Base-by-base conservation (phyloP, 2,797 vertebrate species). In the Fundulus diaphanus region DNA sequence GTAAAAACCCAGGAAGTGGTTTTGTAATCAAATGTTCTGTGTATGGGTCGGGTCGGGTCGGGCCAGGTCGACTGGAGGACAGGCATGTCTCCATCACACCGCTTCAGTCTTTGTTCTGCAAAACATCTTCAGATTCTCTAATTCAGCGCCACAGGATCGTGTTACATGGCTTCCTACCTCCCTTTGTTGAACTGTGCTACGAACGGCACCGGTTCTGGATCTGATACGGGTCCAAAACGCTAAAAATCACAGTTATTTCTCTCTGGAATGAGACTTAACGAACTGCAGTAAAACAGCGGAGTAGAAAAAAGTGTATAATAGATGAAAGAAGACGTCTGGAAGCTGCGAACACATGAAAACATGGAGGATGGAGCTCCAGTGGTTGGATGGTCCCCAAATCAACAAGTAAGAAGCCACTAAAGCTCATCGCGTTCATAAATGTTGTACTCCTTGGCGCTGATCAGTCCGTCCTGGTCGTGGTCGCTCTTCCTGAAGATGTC, bases 401-500 rank as follows among this genome's bases (percentile, higher is more conserved):
- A 56, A 27, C 54, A 29, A n/a, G 13, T 24, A 56, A 22, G n/a
- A 27, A 18, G 56, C 27, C 1, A 74, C 93, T 96, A 99, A 56
- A 99, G 96, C 91, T 99, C 98, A 87, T 99, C 98, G 3, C 98
- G 98, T 46, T 95, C 91, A 83, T 96, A 98, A 48, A 99, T 91
- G 68, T 99, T 97, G 82, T 98, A 99, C 88, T 99, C 98, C 70
- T 93, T 97, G n/a, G 94, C 80, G 24, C 97, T 97, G 93, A 99
- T 97, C 78, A 89, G 85, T 76, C 97, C 98, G 78, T 99, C 96
- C 29, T 77, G 81, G 86, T 99, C 90, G 0, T 89, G 88, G 86
- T 99, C 98, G 13, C 94, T 98, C 93, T 96, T 98, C 82, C 85
- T 93, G 92, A 99, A 97, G 81, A 99, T 97, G 79, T 99, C 98